These are phyloP conservation scores for Cepaea nemoralis DNA, from an alignment of 1,140 invertebrate species.

Conservation along the genomic window DNA sequence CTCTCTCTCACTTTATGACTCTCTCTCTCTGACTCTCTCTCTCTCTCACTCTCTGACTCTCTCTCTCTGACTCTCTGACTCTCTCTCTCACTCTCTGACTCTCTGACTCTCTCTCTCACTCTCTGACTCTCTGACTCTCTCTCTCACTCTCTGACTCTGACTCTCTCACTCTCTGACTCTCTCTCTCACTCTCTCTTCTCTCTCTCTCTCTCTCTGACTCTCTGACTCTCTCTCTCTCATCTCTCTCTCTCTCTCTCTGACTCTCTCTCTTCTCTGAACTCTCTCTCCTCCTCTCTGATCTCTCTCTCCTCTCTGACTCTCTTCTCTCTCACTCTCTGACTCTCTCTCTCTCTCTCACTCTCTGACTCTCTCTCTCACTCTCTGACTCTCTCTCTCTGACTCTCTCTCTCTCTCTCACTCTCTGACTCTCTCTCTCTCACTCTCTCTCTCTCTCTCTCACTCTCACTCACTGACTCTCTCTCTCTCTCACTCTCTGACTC, in stretches of 20 bases:
- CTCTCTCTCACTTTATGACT: no score
- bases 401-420: conserved; percentile 1
- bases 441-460: neutral
- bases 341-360: conserved; percentile 1
- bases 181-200: neutral
- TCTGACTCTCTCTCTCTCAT: neutral
- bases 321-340: neutral
- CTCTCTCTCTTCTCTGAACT: no score
- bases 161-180: neutral
- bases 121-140: neutral
- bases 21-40: neutral
- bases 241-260: no score
- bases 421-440: neutral
- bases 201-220: neutral
- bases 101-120: neutral
- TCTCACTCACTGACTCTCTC: neutral
- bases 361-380: neutral
- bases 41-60: neutral
- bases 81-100: neutral
- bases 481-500: neutral
- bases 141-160: neutral
- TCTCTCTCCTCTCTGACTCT: no score
- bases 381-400: neutral
- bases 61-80: neutral
- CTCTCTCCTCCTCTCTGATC: no score